phyloP scores from a whole-genome alignment of 2,113 vertebrate genomes.

The Cyphomyrus plagiostoma region DNA sequence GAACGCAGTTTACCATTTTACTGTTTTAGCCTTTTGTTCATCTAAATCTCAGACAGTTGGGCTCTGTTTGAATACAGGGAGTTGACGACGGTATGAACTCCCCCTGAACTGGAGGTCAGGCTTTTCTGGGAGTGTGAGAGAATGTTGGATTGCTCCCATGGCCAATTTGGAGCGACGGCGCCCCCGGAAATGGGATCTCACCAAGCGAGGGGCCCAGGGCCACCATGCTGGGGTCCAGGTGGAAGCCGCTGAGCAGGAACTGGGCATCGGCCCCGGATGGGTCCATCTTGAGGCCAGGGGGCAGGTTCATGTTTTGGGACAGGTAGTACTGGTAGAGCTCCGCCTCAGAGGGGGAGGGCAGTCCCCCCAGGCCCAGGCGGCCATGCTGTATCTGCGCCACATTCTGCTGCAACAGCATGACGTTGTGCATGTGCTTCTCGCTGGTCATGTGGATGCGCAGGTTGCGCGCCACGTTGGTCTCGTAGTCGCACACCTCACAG shows the following conservation, averaged over 20 bases:
- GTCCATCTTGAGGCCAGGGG: constrained; percentile 73
- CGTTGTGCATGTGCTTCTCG: constrained; percentile 98
- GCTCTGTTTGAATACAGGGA: neutral
- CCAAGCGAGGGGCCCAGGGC: constrained; percentile 67
- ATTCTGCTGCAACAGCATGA: constrained; percentile 92
- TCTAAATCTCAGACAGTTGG: neutral
- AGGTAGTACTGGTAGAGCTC: constrained; percentile 91
- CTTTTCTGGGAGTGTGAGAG: neutral
- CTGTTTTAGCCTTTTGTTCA: neutral
- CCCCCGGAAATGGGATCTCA: constrained; percentile 48
- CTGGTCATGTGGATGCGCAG: constrained; percentile 99
- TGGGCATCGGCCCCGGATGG: constrained; percentile 54
- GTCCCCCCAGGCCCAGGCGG: constrained; percentile 65
- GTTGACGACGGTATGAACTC: neutral
- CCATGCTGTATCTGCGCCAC: constrained; percentile 75
- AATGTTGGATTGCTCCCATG: neutral
- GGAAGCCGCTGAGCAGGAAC: constrained; percentile 73
- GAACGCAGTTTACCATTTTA: no score
- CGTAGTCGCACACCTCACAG: constrained; percentile 96
- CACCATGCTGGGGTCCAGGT: constrained; percentile 73
- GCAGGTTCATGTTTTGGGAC: constrained; percentile 83
- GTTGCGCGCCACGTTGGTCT: constrained; percentile 96
- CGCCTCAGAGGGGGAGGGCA: constrained; percentile 65
- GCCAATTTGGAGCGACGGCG: neutral
- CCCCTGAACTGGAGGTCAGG: neutral